Evolutionary conservation across 2,888 invertebrate species (phyloP), one percentile per base, ranked within the genome.

Genomic region (Synanthedon myopaeformis): DNA sequence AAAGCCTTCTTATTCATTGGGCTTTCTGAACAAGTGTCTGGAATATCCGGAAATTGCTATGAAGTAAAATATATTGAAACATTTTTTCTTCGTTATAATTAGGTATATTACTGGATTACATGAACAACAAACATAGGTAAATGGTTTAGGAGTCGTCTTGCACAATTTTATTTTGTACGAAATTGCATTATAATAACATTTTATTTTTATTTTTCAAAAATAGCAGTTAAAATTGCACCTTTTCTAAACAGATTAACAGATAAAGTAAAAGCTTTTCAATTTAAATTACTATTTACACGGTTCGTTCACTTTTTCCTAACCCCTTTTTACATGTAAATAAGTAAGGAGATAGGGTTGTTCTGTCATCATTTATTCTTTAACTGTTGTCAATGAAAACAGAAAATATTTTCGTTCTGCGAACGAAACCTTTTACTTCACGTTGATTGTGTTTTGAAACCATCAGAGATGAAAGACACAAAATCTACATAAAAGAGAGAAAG

Each of bases 401-500:
- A 52, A 54, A 59, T 70, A 63, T 70, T 70, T 65, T 64, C 58
- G 53, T 59, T 60, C 51, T 54, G 53, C 42, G 52, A 56, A 52
- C 42, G 52, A 56, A 52, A 56, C 56, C 66, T 66, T 70, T 72
- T 67, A 70, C 66, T 69, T 70, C 66, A 67, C 65, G 70, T 69
- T 73, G 69, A 76, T 75, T 78, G 66, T 76, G 69, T 78, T 76
- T 70, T 69, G 67, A 70, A 70, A 71, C 66, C 65, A 74, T 77
- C 69, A 13, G 45, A 45, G 45, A 45, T 50, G 13, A 50, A 19
- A 23, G 50, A 17, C 23, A 17, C 50, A 14, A 12, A 50, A 50
- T 50, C 12, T 50, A 50, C 19, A 17, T 12, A 50, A 19, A 17
- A 23, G 12, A 23, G 50, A 17, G 19, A 50, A 50, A 50, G 17